Base-by-base conservation (phyloP, 2,888 invertebrate species). In the Tachina lurida region DNA sequence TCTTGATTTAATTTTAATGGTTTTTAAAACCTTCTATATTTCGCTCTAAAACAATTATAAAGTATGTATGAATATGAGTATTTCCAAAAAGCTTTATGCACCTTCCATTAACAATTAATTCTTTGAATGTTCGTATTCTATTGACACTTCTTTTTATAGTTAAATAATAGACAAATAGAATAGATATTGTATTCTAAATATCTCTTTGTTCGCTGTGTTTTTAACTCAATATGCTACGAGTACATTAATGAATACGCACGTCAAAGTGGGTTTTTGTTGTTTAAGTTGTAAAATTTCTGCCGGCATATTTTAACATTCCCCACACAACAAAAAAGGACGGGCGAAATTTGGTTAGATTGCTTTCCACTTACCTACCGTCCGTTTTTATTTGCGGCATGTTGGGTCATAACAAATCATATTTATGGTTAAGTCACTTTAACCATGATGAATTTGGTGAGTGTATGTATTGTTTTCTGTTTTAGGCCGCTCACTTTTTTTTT, bases 201-300 rank as follows among this genome's bases (percentile, higher is more conserved):
- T 68, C 49, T 54, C 47, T 39, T 68, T 41, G 58, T 68, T 63
- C 54, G 22, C 54, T 47, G 45, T 71, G 41, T 62, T 63, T 84
- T 81, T 31, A 81, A 86, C 71, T 81, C 73, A 86, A 82, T 74
- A 84, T 68, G n/a, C n/a, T n/a, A n/a, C n/a, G n/a, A 79, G 70
- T 76, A 88, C 90, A 90, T 91, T 90, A 91, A 90, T 91, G 90
- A 89, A 88, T 89, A 88, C 87, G 89, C 90, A 90, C 90, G 89
- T 88, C 88, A 62, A 81, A 87, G 88, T 39, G 31, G 31, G 31
- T 56, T 47, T 77, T 68, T n/a, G 41, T 60, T 52, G 71, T 68
- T 43, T 43, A 39, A 63, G 45, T 41, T 49, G 12, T 63, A 43
- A 75, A 54, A 63, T 54, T n/a, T 49, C 49, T 77, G 58, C n/a